A percentile compares a stretch with the other conserved stretches of the same genome.
phyloP scores from a whole-genome alignment of 2,888 invertebrate species.

The Pycnomerus fuliginosus region DNA sequence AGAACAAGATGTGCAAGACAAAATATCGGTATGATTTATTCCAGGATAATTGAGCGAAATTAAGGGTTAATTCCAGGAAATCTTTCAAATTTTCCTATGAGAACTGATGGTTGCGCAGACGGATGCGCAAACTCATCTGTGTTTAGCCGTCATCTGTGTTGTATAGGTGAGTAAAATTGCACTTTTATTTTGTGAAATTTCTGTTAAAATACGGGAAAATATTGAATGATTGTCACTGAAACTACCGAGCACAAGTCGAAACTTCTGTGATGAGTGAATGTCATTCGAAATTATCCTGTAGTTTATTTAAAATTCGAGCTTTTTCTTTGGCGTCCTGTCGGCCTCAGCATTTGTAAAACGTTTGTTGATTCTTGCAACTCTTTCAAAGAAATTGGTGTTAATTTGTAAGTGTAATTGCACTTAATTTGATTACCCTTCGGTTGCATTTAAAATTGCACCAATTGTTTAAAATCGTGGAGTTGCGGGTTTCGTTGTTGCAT shows the following conservation, averaged over 20 bases:
- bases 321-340: constrained; percentile 48
- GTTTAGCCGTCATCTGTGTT: constrained; percentile 60
- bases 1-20: too few species aligned
- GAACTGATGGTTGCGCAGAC: neutral
- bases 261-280: constrained; percentile 35
- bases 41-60: neutral
- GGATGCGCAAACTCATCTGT: constrained; percentile 51
- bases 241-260: constrained; percentile 19
- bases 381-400: too few species aligned
- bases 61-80: neutral
- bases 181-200: constrained; percentile 43
- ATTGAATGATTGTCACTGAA: constrained; percentile 32
- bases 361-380: too few species aligned
- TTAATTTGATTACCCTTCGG: too few species aligned
- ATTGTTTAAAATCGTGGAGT: constrained; percentile 2
- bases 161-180: constrained; percentile 55
- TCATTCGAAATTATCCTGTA: constrained; percentile 43
- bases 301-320: constrained; percentile 46
- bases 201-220: constrained; percentile 44
- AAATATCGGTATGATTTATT: neutral
- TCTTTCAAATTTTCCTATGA: neutral
- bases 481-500: constrained; percentile 1
- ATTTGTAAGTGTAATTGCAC: too few species aligned
- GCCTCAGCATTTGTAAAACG: constrained; percentile 29
- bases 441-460: too few species aligned